These are phyloP conservation scores for Pristionchus mayeri DNA, from an alignment of 2,888 invertebrate genomes.

Conservation along the genomic window DNA sequence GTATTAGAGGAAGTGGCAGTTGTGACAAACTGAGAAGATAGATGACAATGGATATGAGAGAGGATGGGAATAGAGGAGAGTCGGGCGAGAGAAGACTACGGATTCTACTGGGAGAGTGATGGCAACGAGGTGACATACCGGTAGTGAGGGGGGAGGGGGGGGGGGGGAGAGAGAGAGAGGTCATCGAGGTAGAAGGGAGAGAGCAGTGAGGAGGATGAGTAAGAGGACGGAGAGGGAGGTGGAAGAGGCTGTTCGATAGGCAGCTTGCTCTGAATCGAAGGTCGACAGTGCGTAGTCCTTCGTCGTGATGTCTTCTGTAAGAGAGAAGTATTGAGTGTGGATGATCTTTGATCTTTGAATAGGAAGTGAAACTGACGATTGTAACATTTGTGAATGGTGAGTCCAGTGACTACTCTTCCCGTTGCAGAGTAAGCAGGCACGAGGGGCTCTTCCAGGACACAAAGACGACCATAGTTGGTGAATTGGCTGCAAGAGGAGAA, in stretches of 20 bases:
- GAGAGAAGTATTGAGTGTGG: neutral
- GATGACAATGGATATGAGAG: constrained; percentile 16
- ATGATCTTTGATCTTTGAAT: neutral
- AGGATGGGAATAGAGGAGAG: neutral
- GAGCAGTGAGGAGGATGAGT: neutral
- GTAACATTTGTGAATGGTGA: constrained; percentile 63
- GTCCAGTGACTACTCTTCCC: constrained; percentile 63
- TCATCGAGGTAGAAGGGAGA: constrained; percentile 21
- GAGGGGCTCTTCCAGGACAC: constrained; percentile 68
- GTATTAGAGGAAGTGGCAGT: neutral
- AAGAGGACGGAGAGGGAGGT: neutral
- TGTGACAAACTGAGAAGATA: neutral
- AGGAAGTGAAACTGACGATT: constrained; percentile 56
- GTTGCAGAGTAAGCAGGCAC: constrained; percentile 66
- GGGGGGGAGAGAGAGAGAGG: neutral
- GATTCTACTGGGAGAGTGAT: neutral
- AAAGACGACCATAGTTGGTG: constrained; percentile 66
- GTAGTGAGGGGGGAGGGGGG: neutral
- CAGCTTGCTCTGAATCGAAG: constrained; percentile 57
- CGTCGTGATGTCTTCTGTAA: constrained; percentile 60
- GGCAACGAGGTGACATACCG: constrained; percentile 2
- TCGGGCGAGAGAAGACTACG: neutral
- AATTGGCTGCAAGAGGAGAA: constrained; percentile 52
- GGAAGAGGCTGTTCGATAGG: constrained; percentile 52
- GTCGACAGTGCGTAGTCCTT: constrained; percentile 65